Base-by-base conservation (phyloP, 1,140 invertebrate genomes). In the Lysiphlebus fabarum region DNA sequence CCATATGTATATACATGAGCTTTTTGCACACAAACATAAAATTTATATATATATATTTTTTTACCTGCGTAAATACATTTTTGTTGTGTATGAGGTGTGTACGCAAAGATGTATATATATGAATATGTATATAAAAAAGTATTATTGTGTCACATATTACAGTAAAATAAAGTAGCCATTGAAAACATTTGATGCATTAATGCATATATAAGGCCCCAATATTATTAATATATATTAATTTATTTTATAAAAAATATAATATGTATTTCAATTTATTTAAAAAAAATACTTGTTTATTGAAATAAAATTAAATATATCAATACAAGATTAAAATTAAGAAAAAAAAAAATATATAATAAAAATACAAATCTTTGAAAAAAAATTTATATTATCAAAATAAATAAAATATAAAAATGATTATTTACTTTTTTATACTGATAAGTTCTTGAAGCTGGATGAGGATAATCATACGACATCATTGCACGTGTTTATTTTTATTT, bases 341-440 rank as follows among this genome's bases (percentile, higher is more conserved):
- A 60, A 53, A 37, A 44, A 41, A 45, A 62, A 38, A 41, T 3
- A 41, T n/a, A n/a, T n/a, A n/a, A n/a, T n/a, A 26, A 4, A 12
- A 50, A 58, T 33, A 41, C n/a, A 58, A 58, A 11, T 58, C 6
- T 38, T 26, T n/a, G n/a, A n/a, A n/a, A n/a, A 43, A 37, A 14
- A 38, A 53, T n/a, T n/a, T n/a, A 1, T 51, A 53, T 53, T 36
- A 26, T 34, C 9, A 45, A 40, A 38, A 44, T 56, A 11, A 17
- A 50, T 58, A 36, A n/a, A n/a, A n/a, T n/a, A 12, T 33, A 40
- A 41, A 60, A 49, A 33, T 10, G 40, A 14, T 59, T 37, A 63
- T 65, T 73, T 74, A 84, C 84, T 79, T 86, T 86, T 73, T 84
- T 80, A 65, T 86, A 86, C 58, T 84, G 84, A 68, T 85, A 83